Evolutionary conservation across 2,888 invertebrate species (phyloP), one percentile per base, ranked within the genome.

Genomic region (Mythimna vitellina): DNA sequence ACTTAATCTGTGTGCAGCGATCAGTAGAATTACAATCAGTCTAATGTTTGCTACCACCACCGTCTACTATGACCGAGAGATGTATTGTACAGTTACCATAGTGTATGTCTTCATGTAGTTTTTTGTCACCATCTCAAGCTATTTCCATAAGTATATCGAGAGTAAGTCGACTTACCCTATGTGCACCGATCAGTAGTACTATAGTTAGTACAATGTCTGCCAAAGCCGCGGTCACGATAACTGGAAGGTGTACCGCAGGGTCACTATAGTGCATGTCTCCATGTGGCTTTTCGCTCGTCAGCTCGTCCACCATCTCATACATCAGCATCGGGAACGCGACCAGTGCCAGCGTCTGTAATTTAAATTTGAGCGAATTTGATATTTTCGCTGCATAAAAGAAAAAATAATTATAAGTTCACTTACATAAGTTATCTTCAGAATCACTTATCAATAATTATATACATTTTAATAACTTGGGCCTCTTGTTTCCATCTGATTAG

Each of bases 261-360:
- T 91, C 86, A 46, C 84, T 70, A 51, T 74, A 74, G 10, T 68
- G 9, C 7, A 71, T 70, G 12, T 81, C 81, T 5, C 83, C 84
- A 20, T 81, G 69, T 1, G 78, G 81, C 63, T 82, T 83, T 5
- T 82, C 86, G 5, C 82, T 86, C 5, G 89, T 89, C 46, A 89
- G 79, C 32, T 89, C 89, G 53, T 91, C 89, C 20, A 91, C 92
- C 82, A 93, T 76, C 64, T 92, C 81, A 76, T 90, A 93, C 22
- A 92, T 83, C 38, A 93, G 85, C 38, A 92, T 78, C 0, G 93
- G 93, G 12, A 93, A 85, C 0, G 89, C 89, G 0, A 94, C 82
- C 0, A 94, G 88, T 3, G 91, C 91, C 2, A 93, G 70, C 17
- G 92, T 88, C 94, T 94, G 89, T 20, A 89, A 89, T 54, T 32